Evolutionary conservation across 2,888 invertebrate genomes (phyloP), one percentile per base, ranked within the genome.

Genomic region (Phasia obesa): DNA sequence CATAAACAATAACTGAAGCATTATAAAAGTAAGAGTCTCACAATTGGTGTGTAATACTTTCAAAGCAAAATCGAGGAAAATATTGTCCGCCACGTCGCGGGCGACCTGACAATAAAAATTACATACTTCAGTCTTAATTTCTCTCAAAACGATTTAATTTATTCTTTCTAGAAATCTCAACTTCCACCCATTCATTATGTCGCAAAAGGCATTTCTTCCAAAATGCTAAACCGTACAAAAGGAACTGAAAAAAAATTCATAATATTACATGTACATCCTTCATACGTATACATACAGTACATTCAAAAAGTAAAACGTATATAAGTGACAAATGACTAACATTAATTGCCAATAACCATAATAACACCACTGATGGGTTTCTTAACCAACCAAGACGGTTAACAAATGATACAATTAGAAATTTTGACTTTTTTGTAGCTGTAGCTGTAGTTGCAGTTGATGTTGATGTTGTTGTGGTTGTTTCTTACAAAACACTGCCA

Each of bases 261-360:
- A n/a, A n/a, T n/a, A n/a, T n/a, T n/a, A n/a, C n/a, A n/a, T n/a
- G n/a, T n/a, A n/a, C n/a, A n/a, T n/a, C n/a, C n/a, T n/a, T n/a
- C n/a, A n/a, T n/a, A 44, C n/a, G 4, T 47, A 47, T 17, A 47
- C 0, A 59, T 73, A 73, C 73, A 53, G 62, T 73, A 42, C 60
- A 42, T 62, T 11, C 49, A 38, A 59, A 67, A 59, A 67, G 59
- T 76, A 67, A 79, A 60, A 62, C 62, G 62, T 69, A 73, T 67
- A 74, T 74, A 78, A 83, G 83, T 83, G 83, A 83, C 83, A 83
- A 83, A 83, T 83, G 79, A 55, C 83, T 60, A 83, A 71, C 83
- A 83, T 79, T 79, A 79, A 79, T 83, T 83, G 83, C 65, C 79
- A 79, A 76, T 83, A 83, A 79, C 79, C 75, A 83, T 76, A 83